Evolutionary conservation across 64 coral and sea anemone species (phyloP).

Genomic region (Hydrozoanthus tunicans): DNA sequence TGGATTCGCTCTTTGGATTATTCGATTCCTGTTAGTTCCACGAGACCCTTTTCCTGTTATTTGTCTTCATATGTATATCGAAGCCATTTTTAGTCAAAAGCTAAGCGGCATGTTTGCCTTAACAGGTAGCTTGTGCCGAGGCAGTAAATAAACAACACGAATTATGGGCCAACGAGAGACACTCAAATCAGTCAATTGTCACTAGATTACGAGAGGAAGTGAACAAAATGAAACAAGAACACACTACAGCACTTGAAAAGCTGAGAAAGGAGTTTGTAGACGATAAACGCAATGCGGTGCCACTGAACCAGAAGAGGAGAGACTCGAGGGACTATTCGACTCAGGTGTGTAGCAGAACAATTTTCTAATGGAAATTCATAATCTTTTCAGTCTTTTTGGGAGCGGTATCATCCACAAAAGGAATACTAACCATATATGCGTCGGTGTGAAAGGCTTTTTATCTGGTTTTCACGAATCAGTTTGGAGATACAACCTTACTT

Average conservation of each 20-base stretch:
- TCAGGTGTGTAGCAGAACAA: conserved; percentile 34
- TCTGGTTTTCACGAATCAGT: neutral
- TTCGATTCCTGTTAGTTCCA: too few species aligned
- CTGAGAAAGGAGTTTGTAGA: conserved; percentile 62
- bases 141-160: conserved; percentile 68
- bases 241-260: conserved; percentile 42
- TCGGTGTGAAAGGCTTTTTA: neutral
- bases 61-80: too few species aligned
- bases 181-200: conserved; percentile 54
- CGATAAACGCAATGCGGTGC: conserved; percentile 19
- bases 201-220: conserved; percentile 64
- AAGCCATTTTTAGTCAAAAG: too few species aligned
- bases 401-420: too few species aligned
- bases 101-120: too few species aligned
- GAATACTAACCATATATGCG: neutral
- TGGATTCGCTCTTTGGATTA: too few species aligned
- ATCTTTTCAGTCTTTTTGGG: neutral
- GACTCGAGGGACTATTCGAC: conserved; percentile 49
- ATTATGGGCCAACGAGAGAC: conserved; percentile 65
- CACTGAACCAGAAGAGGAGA: conserved; percentile 36
- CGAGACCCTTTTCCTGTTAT: too few species aligned
- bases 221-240: conserved; percentile 59
- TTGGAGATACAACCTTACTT: too few species aligned
- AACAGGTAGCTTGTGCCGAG: conserved; percentile 41
- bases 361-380: too few species aligned